Evolutionary conservation across 1,140 invertebrate genomes (phyloP).

Genomic region (Temnothorax curvispinosus): DNA sequence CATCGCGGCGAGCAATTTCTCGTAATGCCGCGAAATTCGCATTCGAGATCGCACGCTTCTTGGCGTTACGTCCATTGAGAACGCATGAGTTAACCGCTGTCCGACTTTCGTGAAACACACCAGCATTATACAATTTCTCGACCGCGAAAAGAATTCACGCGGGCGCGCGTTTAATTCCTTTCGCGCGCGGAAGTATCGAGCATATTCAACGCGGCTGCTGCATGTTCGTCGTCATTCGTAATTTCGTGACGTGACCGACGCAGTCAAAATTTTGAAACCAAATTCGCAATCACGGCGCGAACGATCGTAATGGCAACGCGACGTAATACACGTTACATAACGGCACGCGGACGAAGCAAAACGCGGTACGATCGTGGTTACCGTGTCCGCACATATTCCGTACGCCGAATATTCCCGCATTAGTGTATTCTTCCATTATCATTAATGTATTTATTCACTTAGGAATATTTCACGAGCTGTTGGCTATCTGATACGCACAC

Average conservation of each 20-base stretch:
- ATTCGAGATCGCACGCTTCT: background rate
- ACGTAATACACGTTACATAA: conserved; percentile 31
- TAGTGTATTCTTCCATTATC: conserved; percentile 29
- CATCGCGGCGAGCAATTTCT: background rate
- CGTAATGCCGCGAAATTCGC: background rate
- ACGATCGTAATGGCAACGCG: background rate
- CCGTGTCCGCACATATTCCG: background rate
- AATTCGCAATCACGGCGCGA: conserved; percentile 30
- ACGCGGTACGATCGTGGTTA: background rate
- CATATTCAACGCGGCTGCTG: conserved; percentile 16
- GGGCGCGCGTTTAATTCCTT: background rate
- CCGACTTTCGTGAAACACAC: background rate
- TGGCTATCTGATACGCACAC: conserved; percentile 43
- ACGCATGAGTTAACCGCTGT: conserved; percentile 18
- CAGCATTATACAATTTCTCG: background rate
- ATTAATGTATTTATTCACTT: conserved; percentile 50
- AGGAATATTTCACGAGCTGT: conserved; percentile 41
- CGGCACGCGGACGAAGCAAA: background rate
- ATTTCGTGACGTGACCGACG: background rate
- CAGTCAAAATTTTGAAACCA: conserved; percentile 24
- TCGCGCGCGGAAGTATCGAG: conserved; percentile 20
- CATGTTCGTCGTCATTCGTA: conserved; percentile 29
- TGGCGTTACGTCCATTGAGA: background rate
- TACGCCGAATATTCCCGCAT: conserved; percentile 43
- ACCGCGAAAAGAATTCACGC: conserved; percentile 1